Percentiles rank a stretch among this genome's conserved stretches.
Conservation (phyloP, 2,888 invertebrate species). For the Choristoneura rosaceana region DNA sequence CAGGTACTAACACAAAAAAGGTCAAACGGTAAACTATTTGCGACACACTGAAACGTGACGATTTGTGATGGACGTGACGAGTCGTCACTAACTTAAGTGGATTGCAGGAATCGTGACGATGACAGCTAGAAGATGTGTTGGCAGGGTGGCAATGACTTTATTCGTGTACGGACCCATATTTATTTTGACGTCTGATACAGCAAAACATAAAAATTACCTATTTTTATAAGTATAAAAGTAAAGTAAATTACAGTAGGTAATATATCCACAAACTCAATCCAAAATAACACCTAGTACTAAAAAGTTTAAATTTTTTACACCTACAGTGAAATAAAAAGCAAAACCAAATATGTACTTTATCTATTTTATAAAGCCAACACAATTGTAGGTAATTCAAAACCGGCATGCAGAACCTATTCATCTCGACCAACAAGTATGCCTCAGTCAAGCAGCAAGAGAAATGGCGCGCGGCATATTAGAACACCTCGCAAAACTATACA, state of each 20-base stretch:
- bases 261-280: no score
- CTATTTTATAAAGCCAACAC: slow-evolving; percentile 21
- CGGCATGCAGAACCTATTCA: slow-evolving; percentile 35
- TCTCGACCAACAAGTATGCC: slow-evolving; percentile 30
- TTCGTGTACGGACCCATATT: not conserved
- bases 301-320: no score
- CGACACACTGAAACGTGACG: slow-evolving; percentile 33
- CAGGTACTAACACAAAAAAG: slow-evolving; percentile 13
- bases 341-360: slow-evolving; percentile 16
- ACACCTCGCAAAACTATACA: slow-evolving; percentile 40
- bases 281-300: no score
- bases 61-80: slow-evolving; percentile 41
- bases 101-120: slow-evolving; percentile 35
- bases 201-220: no score
- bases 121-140: slow-evolving; percentile 31
- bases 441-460: slow-evolving; percentile 33
- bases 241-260: no score
- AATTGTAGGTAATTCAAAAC: slow-evolving; percentile 26
- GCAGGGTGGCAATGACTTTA: slow-evolving; percentile 24
- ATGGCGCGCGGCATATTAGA: slow-evolving; percentile 38
- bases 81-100: slow-evolving; percentile 25
- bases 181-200: no score
- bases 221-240: no score
- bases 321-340: not conserved
- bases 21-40: slow-evolving; percentile 39